Evolutionary conservation across 2,888 invertebrate species (phyloP).

Genomic region (Morinoia aosen): DNA sequence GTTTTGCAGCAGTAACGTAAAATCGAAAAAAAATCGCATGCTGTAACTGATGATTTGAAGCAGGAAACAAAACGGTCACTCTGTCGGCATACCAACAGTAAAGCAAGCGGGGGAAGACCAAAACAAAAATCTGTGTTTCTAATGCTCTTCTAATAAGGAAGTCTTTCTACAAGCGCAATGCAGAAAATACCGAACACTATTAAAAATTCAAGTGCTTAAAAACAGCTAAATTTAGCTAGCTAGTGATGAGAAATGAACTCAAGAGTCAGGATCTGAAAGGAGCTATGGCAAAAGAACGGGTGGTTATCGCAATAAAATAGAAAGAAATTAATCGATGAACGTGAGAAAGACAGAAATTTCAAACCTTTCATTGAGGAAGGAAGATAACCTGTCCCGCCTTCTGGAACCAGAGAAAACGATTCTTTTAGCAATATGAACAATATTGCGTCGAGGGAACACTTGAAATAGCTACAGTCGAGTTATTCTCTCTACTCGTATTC

Average conservation of each 20-base stretch:
- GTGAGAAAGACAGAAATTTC: slow-evolving; percentile 45
- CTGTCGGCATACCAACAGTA: neutral
- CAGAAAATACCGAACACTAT: neutral
- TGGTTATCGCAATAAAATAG: neutral
- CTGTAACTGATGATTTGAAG: neutral
- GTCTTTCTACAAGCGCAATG: neutral
- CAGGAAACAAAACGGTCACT: neutral
- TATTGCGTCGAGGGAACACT: neutral
- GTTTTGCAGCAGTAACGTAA: neutral
- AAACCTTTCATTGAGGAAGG: slow-evolving; percentile 60
- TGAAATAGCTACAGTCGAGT: neutral
- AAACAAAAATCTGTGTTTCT: neutral
- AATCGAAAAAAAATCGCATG: neutral
- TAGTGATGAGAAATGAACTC: neutral
- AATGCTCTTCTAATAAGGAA: neutral
- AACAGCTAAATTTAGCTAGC: neutral
- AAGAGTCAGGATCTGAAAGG: neutral
- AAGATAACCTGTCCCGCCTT: slow-evolving; percentile 61
- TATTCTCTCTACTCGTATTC: neutral
- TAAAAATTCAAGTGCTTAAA: neutral
- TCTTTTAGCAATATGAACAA: slow-evolving; percentile 47
- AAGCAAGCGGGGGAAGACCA: neutral
- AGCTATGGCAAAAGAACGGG: slow-evolving; percentile 8
- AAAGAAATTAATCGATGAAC: neutral
- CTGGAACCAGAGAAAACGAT: slow-evolving; percentile 58